These are phyloP conservation scores for Mastomys natalensis DNA, from an alignment of 2,113 vertebrate genomes.

Conservation along the genomic window DNA sequence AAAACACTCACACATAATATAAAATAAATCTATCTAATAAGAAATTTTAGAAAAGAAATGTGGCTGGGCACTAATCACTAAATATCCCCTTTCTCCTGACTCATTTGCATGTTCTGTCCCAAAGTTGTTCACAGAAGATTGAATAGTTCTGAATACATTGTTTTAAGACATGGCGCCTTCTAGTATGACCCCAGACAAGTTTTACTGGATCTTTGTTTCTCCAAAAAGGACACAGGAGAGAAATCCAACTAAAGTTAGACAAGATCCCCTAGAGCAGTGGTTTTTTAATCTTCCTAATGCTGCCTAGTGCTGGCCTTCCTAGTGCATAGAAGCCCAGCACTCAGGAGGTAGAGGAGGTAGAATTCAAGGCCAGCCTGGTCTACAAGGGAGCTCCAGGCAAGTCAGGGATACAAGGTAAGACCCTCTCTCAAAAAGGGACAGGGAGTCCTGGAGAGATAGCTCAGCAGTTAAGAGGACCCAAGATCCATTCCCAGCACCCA, in stretches of 20 bases:
- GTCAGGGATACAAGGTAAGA: neutral
- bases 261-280: neutral
- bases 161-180: neutral
- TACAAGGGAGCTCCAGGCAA: neutral
- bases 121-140: neutral
- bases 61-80: neutral
- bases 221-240: neutral
- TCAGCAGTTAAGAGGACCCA: neutral
- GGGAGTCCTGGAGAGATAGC: neutral
- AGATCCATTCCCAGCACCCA: neutral
- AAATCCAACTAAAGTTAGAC: neutral
- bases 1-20: too few species aligned
- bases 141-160: neutral
- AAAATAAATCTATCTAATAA: too few species aligned
- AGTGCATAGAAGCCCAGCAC: neutral
- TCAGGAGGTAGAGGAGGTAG: neutral
- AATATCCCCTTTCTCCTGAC: neutral
- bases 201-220: neutral
- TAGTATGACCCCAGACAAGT: neutral
- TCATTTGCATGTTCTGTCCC: neutral
- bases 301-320: neutral
- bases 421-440: neutral
- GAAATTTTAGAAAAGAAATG: neutral
- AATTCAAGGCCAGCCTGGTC: neutral
- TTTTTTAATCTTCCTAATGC: neutral